A percentile compares a stretch with the other conserved stretches of the same genome.
Conservation (phyloP, 2,888 invertebrate species). For the Heliconius ethilla region DNA sequence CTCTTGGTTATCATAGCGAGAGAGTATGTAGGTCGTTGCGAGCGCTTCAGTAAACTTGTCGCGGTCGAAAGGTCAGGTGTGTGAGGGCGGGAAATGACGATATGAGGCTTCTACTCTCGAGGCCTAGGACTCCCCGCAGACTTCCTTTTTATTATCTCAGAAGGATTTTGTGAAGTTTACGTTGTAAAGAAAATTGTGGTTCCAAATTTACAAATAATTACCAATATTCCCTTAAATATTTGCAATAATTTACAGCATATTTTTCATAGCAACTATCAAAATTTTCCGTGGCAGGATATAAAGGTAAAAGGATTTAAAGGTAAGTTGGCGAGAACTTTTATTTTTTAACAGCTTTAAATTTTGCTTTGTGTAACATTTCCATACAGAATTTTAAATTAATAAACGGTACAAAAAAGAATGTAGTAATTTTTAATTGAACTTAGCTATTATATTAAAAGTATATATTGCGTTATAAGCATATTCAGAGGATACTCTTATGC, state of each 20-base stretch:
- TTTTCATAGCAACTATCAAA: too few relatives aligned
- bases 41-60: slow-evolving; percentile 78
- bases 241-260: background rate
- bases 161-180: background rate
- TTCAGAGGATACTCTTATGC: background rate
- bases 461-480: background rate
- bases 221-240: background rate
- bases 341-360: too few relatives aligned
- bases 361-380: background rate
- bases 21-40: slow-evolving; percentile 75
- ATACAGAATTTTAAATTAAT: background rate
- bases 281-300: too few relatives aligned
- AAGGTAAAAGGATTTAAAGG: too few relatives aligned
- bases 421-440: background rate
- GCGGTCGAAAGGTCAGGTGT: slow-evolving; percentile 80
- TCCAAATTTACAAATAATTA: background rate
- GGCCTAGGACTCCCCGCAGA: slow-evolving; percentile 60
- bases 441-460: background rate
- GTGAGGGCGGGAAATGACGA: slow-evolving; percentile 78
- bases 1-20: slow-evolving; percentile 50
- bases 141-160: slow-evolving; percentile 70
- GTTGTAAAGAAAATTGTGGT: background rate
- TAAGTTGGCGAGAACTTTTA: too few relatives aligned
- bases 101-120: slow-evolving; percentile 63
- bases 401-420: background rate